Base-by-base conservation (phyloP, 2,888 invertebrate genomes). In the Prenolepis imparis region DNA sequence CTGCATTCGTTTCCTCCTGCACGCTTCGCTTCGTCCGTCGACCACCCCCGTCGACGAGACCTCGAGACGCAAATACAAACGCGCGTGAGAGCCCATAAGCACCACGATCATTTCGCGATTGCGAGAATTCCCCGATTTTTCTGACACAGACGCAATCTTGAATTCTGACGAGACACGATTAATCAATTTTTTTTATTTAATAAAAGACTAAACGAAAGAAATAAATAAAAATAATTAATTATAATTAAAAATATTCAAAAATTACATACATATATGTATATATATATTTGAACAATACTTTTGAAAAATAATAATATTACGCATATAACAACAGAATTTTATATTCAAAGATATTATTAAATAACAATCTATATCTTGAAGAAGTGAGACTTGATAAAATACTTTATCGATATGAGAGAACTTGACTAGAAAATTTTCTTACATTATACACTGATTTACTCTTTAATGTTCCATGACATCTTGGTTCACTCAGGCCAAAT, bases 11-110 rank as follows among this genome's bases (percentile, higher is more conserved):
- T 68, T 73, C 55, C 78, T 59, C 32, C 36, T 36, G 9, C 55
- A 18, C 59, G 11, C 59, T 61, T 66, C 15, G 15, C 61, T 48
- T 36, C 55, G n/a, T 21, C 61, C 78, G 28, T 64, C 78, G 59
- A 57, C 59, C 72, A 70, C 55, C 70, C 66, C 64, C 66, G 68
- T 28, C 55, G 55, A 28, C 80, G 63, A 57, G 68, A 64, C 84
- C 80, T 73, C 75, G 63, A 61, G 70, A 84, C 83, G 84, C 75
- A 84, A 87, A 87, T 86, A 85, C 67, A 78, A 67, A 77, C 36
- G 63, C 57, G 82, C 39, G 66, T 70, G 39, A 67, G 67, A 72
- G 36, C 68, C 68, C 61, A 70, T 72, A 77, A 52, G n/a, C 55
- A 28, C 41, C 39, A 52, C 64, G 68, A 74, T 84, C 78, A 83